Conservation (phyloP, 2,888 invertebrate species). For the Caenorhabditis macrosperma region DNA sequence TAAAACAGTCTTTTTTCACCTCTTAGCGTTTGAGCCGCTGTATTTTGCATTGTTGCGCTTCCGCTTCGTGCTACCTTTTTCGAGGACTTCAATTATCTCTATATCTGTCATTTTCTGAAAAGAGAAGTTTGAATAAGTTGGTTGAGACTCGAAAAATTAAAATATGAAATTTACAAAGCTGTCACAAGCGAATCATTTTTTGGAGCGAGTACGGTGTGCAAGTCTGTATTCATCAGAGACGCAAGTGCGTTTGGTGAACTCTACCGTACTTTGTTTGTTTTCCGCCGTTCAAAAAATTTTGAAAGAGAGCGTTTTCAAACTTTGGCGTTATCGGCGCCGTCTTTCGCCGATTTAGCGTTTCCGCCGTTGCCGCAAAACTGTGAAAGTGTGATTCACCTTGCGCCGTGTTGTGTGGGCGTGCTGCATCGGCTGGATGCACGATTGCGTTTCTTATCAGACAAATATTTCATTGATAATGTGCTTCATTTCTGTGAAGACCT, state of each 20-base stretch:
- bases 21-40: conserved; percentile 2
- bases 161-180: not conserved
- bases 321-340: not conserved
- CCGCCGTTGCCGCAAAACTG: not conserved
- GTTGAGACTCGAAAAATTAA: not conserved
- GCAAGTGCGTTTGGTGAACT: conserved; percentile 2
- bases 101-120: conserved; percentile 31
- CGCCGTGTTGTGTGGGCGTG: not conserved
- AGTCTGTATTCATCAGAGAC: conserved; percentile 15
- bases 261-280: conserved; percentile 19
- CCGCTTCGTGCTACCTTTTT: not conserved
- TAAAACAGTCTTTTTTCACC: no score
- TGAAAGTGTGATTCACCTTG: no score
- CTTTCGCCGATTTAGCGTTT: conserved; percentile 1
- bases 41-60: not conserved
- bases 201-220: conserved; percentile 10
- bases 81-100: conserved; percentile 13
- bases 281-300: not conserved
- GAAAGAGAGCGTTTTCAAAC: not conserved
- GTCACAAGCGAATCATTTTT: not conserved
- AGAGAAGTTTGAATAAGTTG: not conserved
- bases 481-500: no score
- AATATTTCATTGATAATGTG: not conserved
- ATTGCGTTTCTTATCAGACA: not conserved
- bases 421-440: no score